phyloP scores from a whole-genome alignment of 2,113 vertebrate species.

The Psophia crepitans region DNA sequence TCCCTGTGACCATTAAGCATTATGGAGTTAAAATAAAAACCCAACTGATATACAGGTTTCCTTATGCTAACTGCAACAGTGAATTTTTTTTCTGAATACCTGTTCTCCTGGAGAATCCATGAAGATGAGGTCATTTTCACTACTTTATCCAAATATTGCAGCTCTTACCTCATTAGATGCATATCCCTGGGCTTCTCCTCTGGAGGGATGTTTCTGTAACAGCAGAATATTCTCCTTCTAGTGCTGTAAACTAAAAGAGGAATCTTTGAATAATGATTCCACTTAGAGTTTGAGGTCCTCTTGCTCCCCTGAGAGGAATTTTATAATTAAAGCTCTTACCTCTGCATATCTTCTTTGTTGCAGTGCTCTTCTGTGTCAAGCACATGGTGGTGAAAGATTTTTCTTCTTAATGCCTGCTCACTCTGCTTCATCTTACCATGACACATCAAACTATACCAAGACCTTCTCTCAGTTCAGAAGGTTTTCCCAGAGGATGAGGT shows the following conservation, averaged over 20 bases:
- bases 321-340: neutral
- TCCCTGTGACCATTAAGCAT: neutral
- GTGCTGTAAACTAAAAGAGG: neutral
- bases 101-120: neutral
- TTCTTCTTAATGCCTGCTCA: neutral
- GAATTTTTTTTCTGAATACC: neutral
- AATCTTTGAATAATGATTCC: neutral
- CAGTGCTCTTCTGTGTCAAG: neutral
- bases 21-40: neutral
- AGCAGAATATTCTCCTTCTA: neutral
- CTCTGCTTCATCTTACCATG: neutral
- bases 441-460: neutral
- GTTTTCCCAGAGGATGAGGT: neutral
- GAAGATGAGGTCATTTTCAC: neutral
- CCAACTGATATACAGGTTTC: neutral
- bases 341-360: neutral
- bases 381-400: neutral
- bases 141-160: neutral
- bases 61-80: neutral
- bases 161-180: neutral
- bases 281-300: neutral
- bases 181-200: neutral
- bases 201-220: neutral
- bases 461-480: neutral
- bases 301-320: neutral